Evolutionary conservation across 2,888 invertebrate genomes (phyloP), one percentile per base, ranked within the genome.

Genomic region (Pachymerium ferrugineum): DNA sequence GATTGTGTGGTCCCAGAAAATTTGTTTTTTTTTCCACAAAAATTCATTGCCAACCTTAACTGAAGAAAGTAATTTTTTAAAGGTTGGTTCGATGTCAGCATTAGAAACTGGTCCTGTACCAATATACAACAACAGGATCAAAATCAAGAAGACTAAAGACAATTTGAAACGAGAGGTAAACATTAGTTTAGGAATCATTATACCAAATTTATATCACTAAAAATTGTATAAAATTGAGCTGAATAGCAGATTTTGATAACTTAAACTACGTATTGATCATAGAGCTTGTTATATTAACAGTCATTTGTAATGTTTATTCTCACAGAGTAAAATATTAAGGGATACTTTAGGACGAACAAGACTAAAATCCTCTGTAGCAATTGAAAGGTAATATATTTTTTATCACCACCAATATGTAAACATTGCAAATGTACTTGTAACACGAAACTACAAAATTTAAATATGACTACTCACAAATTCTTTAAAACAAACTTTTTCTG

Each of bases 281-380:
- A 35, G 35, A 35, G 14, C 8, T 14, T 35, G 35, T 10, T 35
- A 10, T 14, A 8, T 35, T 10, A 35, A 35, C 35, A 35, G 35
- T 35, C 10, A 35, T 14, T 35, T 35, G 14, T 35, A 29, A 10
- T 31, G 14, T 16, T 69, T 31, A 72, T 1, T 12, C 8, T 68
- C 35, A 6, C n/a, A 75, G 47, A 75, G 54, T 8, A 28, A 75
- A 30, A 47, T 22, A 22, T 69, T 75, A 10, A 72, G 73, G 31
- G 30, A 47, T 42, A 19, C 33, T 42, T 31, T 38, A 16, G 28
- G 89, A 80, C 89, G 92, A 80, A 95, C 96, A 77, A 87, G 97
- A 82, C 90, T 95, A 84, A 97, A 97, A 86, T 91, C 93, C 75
- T 94, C 96, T 74, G 93, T 93, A 85, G 96, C 95, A 77, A 88